These are phyloP conservation scores for Drosophila ezoana DNA, from an alignment of 2,888 invertebrate species.

Conservation along the genomic window DNA sequence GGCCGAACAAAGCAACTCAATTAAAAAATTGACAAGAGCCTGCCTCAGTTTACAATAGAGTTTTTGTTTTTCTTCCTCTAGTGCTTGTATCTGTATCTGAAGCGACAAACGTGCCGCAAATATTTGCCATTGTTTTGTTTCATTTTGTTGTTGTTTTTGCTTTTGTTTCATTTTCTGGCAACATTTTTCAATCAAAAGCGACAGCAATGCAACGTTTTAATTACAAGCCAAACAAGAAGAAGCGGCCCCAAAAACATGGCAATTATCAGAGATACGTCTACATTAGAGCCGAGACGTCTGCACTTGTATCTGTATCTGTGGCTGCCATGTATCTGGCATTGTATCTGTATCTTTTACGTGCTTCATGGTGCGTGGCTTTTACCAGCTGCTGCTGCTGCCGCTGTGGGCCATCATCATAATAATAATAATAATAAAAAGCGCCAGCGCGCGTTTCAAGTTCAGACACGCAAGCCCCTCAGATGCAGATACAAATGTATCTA, in stretches of 20 bases:
- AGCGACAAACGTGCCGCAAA: constrained; percentile 61
- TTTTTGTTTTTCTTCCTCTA: constrained; percentile 17
- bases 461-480: constrained; percentile 56
- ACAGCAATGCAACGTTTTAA: constrained; percentile 49
- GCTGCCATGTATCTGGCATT: constrained; percentile 21
- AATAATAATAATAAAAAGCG: constrained; percentile 22
- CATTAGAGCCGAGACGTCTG: constrained; percentile 15
- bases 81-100: constrained; percentile 12
- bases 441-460: constrained; percentile 43
- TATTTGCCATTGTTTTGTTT: constrained; percentile 64
- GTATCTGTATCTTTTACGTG: constrained; percentile 71
- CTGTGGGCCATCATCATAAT: constrained; percentile 37
- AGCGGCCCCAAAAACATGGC: constrained; percentile 60
- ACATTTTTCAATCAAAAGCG: constrained; percentile 69
- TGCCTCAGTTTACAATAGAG: constrained; percentile 11
- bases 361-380: constrained; percentile 60
- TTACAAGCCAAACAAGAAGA: constrained; percentile 60
- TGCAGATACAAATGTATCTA: constrained; percentile 64
- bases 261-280: constrained; percentile 56
- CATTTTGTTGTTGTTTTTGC: constrained; percentile 12
- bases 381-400: constrained; percentile 11
- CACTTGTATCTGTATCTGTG: constrained; percentile 16
- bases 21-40: constrained; percentile 37
- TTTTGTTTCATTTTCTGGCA: constrained; percentile 43
- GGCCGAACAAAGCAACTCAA: constrained; percentile 49